phyloP scores from a whole-genome alignment of 2,113 vertebrate genomes.

The Stigmatopora nigra region DNA sequence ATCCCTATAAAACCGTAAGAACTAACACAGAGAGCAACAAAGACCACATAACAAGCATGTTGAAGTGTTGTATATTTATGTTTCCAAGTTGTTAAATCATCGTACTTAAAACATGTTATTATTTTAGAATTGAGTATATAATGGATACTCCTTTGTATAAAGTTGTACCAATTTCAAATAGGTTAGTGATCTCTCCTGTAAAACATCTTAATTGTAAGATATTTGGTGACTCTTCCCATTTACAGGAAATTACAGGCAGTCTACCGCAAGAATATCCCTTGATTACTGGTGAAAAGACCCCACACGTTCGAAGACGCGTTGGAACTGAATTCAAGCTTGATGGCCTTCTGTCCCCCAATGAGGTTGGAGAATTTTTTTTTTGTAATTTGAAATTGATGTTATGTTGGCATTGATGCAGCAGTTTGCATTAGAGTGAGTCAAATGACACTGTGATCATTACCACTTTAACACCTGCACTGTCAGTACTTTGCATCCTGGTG shows the following conservation, averaged over 20 bases:
- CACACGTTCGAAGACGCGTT: slow-evolving; percentile 78
- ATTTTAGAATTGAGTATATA: background rate
- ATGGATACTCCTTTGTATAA: background rate
- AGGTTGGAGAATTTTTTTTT: slow-evolving; percentile 62
- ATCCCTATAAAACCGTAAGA: background rate
- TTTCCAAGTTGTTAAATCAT: too few species aligned
- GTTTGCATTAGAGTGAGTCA: background rate
- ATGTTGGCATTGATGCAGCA: background rate
- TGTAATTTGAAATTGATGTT: slow-evolving; percentile 5
- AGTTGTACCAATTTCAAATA: background rate
- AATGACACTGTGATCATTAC: background rate
- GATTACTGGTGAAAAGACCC: slow-evolving; percentile 80
- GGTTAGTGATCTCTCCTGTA: background rate
- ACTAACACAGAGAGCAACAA: background rate
- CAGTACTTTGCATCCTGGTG: background rate
- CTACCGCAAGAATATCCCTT: slow-evolving; percentile 91
- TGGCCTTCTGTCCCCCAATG: slow-evolving; percentile 79
- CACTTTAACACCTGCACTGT: background rate
- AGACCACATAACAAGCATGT: background rate
- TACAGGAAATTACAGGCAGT: slow-evolving; percentile 85
- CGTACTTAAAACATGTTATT: background rate
- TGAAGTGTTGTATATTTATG: background rate
- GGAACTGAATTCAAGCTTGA: slow-evolving; percentile 87
- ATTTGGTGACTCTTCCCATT: slow-evolving; percentile 16
- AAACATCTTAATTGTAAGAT: slow-evolving; percentile 6